Evolutionary conservation across 1,140 invertebrate genomes (phyloP).

Genomic region (Stegodyphus mimosarum): DNA sequence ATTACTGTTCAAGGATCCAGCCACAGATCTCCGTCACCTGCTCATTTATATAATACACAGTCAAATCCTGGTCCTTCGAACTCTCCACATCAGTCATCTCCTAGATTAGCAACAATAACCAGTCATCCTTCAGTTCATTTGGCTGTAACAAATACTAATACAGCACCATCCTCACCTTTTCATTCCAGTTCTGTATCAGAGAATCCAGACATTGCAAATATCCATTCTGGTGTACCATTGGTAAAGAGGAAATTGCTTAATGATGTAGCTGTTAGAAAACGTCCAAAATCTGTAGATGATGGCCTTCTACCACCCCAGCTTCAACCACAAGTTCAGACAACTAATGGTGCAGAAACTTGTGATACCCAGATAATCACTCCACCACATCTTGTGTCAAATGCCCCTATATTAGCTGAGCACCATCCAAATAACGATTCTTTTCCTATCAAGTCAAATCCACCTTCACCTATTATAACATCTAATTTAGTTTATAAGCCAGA

Average conservation of each 20-base stretch:
- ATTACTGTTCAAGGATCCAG: conserved; percentile 19
- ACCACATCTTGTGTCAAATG: conserved; percentile 71
- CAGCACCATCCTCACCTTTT: conserved; percentile 20
- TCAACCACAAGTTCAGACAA: conserved; percentile 46
- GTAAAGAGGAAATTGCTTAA: conserved; percentile 56
- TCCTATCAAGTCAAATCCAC: conserved; percentile 17
- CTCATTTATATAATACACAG: conserved; percentile 44
- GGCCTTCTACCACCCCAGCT: conserved; percentile 52
- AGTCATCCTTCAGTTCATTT: conserved; percentile 25
- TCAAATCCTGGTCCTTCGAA: conserved; percentile 35
- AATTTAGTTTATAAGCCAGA: conserved; percentile 41
- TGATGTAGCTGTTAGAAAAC: conserved; percentile 48
- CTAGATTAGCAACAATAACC: conserved; percentile 26
- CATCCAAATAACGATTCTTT: not conserved
- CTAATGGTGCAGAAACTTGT: not conserved
- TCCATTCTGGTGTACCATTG: conserved; percentile 33
- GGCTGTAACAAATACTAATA: conserved; percentile 20
- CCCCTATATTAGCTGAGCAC: conserved; percentile 65
- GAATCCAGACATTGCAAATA: conserved; percentile 7
- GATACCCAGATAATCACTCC: conserved; percentile 29
- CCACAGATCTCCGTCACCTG: conserved; percentile 59
- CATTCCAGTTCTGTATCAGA: conserved; percentile 35
- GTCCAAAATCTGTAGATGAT: conserved; percentile 58
- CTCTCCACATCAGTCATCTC: conserved; percentile 53
- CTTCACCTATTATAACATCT: conserved; percentile 26